Evolutionary conservation across 2,888 invertebrate species (phyloP), one percentile per base, ranked within the genome.

Genomic region (Torymus texanus): DNA sequence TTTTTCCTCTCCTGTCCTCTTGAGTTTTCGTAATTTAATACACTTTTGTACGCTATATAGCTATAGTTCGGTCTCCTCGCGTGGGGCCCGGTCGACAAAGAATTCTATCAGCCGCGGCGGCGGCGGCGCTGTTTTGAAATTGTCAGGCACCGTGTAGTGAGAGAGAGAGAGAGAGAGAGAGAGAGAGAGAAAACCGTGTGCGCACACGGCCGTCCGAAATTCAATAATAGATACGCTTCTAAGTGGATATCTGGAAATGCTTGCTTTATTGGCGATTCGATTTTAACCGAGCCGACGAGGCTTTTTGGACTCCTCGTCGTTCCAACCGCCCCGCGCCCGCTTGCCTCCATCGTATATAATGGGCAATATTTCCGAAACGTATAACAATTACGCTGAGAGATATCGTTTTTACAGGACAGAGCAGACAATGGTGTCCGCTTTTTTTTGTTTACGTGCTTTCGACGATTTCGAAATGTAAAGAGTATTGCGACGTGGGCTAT

Each of bases 261-360:
- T n/a, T 75, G 74, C 74, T 75, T 75, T 75, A 75, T 75, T 59
- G 59, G 24, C 13, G 51, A 75, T 75, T 73, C 41, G 73, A 73
- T 55, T 73, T 73, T 55, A 55, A 63, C 53, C 14, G 21, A 8
- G 41, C 41, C 41, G 41, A 41, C 41, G 41, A 41, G 41, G 41
- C 41, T 41, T 41, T 41, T 41, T 41, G 41, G 41, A 41, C 41
- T 41, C 41, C 41, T 41, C 41, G 21, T 2, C 41, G 8, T 8
- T 29, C 29, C 8, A 29, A 1, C 29, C 4, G 4, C 29, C 29
- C 3, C 29, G 2, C 29, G 29, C 41, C 8, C 41, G 41, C 10
- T 41, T 8, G 41, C 41, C 41, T 41, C 41, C 41, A 41, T 41
- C 41, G 41, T 41, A 41, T 41, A 41, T 41, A 51, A 50, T 56